Base-by-base conservation (phyloP, 2,888 invertebrate species). In the Diarsia dahlii region DNA sequence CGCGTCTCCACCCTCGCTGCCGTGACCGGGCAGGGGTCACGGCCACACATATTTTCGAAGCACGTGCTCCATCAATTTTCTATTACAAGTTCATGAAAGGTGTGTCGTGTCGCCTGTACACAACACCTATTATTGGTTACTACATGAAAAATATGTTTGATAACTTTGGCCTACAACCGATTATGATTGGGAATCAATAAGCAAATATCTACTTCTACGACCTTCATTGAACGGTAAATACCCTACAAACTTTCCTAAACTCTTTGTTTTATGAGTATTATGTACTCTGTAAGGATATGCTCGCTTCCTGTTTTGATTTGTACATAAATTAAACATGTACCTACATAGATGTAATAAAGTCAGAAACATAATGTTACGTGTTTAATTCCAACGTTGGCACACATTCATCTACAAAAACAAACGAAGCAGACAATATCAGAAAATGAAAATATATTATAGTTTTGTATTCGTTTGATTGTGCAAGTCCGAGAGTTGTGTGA, bases 11-110 rank as follows among this genome's bases (percentile, higher is more conserved):
- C 90, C 89, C 90, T 82, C 80, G 60, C 56, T 71, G 71, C 85
- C 90, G 86, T 95, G 95, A 95, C 95, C 95, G 94, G 91, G 90
- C 92, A 81, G 90, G 93, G 96, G 95, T 96, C 96, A 96, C 89
- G 96, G 96, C 90, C 96, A 91, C 89, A 88, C 87, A 91, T 93
- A 95, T 93, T 94, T 94, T 91, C 84, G 88, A 91, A 92, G 84
- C 92, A 93, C 92, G 92, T 92, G 91, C 88, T 89, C 67, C 85
- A 87, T 89, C 78, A 87, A 87, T 90, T 90, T 89, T 89, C 87
- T 81, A 88, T 87, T 81, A 87, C 62, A 84, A 87, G 76, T 73
- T 86, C 77, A 75, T 85, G 81, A 81, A 84, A 81, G 71, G 71
- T 79, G 64, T 78, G 64, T 78, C 71, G 62, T 78, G 48, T 73